Base-by-base conservation (phyloP, 2,888 invertebrate species). In the Carabus problematicus region DNA sequence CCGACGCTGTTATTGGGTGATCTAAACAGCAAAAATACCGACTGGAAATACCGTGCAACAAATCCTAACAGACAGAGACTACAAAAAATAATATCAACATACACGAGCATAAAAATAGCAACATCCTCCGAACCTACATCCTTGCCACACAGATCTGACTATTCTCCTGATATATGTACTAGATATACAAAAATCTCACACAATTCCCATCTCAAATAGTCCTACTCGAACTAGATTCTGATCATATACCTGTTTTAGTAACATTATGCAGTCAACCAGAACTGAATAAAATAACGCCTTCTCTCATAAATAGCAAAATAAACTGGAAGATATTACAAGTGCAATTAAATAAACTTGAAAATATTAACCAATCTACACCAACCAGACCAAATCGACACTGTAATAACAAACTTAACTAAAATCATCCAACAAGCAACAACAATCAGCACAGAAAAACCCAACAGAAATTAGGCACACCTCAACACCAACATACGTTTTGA, bases 151-250 rank as follows among this genome's bases (percentile, higher is more conserved):
- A 39, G 55, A 52, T 6, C 42, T 9, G 68, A 68, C 29, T 60
- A 68, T 47, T 52, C 54, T 41, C 45, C 60, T 12, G 68, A 68
- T 40, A 54, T 68, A 39, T 54, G 49, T 52, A 47, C 39, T 11
- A 39, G 7, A 16, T 63, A 29, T 40, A 63, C 14, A 63, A 18
- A 39, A 63, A 52, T 40, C 14, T 66, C 12, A 16, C 11, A 16
- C 43, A 40, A 12, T 14, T 19, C 41, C 16, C 43, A 19, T 60
- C 11, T 59, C 71, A 72, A 72, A 70, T 0, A 52, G 70, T 71
- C 12, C 14, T 72, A 14, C 9, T 56, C 41, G 67, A 71, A 62
- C 54, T 72, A 39, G 58, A 70, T 49, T 72, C 71, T 6, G 69
- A 71, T 45, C 63, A 68, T 52, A 47, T 59, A 16, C 52, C 67